phyloP scores from a whole-genome alignment of 2,888 invertebrate genomes.

The Sesamia inferens region DNA sequence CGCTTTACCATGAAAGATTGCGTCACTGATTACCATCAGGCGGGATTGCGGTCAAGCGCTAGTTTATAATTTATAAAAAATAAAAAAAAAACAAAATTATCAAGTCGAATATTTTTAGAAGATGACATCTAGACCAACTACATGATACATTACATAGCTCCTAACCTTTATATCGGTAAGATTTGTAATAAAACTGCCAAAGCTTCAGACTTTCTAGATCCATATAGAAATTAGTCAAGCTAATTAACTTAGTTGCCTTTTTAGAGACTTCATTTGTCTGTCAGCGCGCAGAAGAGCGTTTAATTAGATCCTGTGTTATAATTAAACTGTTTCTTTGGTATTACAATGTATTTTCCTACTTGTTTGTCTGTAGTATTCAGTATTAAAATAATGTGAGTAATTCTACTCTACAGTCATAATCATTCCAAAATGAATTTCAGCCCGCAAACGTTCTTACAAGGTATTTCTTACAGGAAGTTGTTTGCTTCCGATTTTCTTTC shows the following conservation, averaged over 20 bases:
- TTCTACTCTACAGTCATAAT: neutral
- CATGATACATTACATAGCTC: neutral
- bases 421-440: neutral
- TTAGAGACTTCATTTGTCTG: conserved; percentile 54
- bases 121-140: too few relatives aligned
- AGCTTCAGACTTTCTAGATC: neutral
- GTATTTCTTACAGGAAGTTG: neutral
- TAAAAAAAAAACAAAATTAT: too few relatives aligned
- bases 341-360: conserved; percentile 35
- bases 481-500: conserved; percentile 25
- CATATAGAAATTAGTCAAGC: conserved; percentile 29
- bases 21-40: too few relatives aligned
- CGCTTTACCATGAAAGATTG: too few relatives aligned
- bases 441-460: neutral
- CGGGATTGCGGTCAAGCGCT: too few relatives aligned
- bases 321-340: conserved; percentile 40
- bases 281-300: conserved; percentile 56
- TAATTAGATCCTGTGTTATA: conserved; percentile 60
- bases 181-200: neutral
- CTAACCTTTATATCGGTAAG: neutral
- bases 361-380: neutral
- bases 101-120: too few relatives aligned
- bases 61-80: too few relatives aligned
- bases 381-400: neutral
- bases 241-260: conserved; percentile 51